phyloP scores from a whole-genome alignment of 1,140 invertebrate genomes.

The Pachypeltis micranthus region DNA sequence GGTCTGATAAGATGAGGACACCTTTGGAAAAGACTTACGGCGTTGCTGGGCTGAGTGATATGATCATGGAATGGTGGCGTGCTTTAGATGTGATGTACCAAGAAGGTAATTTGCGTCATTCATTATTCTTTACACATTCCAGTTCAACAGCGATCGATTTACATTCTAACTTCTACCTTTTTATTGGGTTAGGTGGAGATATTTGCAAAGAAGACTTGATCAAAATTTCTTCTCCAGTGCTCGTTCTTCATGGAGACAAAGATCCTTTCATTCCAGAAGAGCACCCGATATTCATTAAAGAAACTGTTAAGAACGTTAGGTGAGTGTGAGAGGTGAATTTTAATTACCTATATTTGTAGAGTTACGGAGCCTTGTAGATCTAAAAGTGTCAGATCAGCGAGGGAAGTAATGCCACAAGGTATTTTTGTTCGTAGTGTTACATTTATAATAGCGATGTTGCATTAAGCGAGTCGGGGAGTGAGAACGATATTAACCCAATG shows the following conservation, averaged over 20 bases:
- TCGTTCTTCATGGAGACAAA: conserved; percentile 70
- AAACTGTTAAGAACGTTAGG: conserved; percentile 40
- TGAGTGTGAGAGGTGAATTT: conserved; percentile 45
- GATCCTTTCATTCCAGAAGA: conserved; percentile 60
- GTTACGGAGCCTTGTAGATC: too few species aligned
- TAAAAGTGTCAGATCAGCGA: too few species aligned
- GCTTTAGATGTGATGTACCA: conserved; percentile 44
- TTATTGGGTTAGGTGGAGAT: conserved; percentile 40
- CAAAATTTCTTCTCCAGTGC: conserved; percentile 56
- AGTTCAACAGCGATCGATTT: too few species aligned
- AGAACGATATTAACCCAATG: too few species aligned
- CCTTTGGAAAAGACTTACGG: conserved; percentile 65
- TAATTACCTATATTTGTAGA: too few species aligned
- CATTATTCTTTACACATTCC: too few species aligned
- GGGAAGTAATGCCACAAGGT: too few species aligned
- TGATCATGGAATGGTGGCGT: conserved; percentile 49
- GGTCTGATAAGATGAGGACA: conserved; percentile 65
- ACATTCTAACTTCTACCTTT: neutral
- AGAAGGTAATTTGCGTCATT: conserved; percentile 30
- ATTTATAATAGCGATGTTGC: too few species aligned
- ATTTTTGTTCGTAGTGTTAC: too few species aligned
- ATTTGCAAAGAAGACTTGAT: conserved; percentile 53
- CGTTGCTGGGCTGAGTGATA: conserved; percentile 50
- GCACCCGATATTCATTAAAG: conserved; percentile 60
- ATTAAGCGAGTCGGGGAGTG: too few species aligned